Conservation (phyloP, 2,113 vertebrate species). For the Xiphias gladius region DNA sequence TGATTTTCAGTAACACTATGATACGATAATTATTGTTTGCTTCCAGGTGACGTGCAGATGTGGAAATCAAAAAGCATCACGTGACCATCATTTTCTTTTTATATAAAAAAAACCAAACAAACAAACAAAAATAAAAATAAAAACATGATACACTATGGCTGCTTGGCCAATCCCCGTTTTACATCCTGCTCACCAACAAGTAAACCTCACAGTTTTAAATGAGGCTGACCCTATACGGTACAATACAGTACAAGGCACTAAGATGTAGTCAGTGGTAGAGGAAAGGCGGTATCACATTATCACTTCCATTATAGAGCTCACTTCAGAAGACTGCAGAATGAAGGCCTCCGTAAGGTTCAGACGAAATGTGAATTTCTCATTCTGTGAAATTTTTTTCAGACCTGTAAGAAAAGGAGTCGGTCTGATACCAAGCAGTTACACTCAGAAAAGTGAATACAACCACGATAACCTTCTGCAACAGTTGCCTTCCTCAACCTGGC, state of each 20-base stretch:
- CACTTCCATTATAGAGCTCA: slow-evolving; percentile 17
- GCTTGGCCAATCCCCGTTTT: not conserved
- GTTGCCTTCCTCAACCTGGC: not conserved
- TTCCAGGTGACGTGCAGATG: slow-evolving; percentile 37
- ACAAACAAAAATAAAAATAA: not conserved
- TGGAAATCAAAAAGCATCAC: slow-evolving; percentile 14
- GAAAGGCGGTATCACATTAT: slow-evolving; percentile 16
- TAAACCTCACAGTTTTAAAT: slow-evolving; percentile 19
- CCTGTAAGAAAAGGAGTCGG: too few species aligned
- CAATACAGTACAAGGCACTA: slow-evolving; percentile 71
- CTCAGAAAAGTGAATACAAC: slow-evolving; percentile 27
- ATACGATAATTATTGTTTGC: not conserved
- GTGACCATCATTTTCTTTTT: not conserved
- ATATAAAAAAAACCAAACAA: too few species aligned
- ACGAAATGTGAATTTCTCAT: not conserved
- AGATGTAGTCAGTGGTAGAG: slow-evolving; percentile 33
- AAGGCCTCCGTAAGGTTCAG: slow-evolving; percentile 12
- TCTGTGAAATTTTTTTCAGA: too few species aligned
- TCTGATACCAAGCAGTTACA: slow-evolving; percentile 14
- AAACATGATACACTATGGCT: not conserved
- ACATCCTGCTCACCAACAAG: slow-evolving; percentile 5
- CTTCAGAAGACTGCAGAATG: slow-evolving; percentile 8
- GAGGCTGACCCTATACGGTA: slow-evolving; percentile 16
- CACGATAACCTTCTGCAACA: not conserved
- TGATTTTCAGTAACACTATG: not conserved